Evolutionary conservation across 2,113 vertebrate species (phyloP).

Genomic region (Hyaena hyaena): DNA sequence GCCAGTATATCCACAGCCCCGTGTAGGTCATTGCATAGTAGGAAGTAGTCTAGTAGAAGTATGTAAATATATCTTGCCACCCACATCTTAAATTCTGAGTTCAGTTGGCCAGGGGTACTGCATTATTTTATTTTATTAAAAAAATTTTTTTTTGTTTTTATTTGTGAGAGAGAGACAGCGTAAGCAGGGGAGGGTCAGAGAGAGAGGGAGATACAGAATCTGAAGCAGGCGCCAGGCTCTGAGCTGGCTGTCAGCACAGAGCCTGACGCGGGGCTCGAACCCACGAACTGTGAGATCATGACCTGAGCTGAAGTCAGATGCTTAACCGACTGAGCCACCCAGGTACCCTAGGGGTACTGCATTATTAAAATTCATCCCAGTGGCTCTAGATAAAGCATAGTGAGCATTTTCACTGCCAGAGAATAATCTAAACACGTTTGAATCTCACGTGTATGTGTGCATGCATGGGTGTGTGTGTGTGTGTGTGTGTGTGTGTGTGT

Average conservation of each 20-base stretch:
- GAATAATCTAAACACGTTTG: background rate
- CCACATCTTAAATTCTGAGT: background rate
- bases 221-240: too few species aligned
- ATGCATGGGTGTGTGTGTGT: accelerated
- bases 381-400: background rate
- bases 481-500: background rate
- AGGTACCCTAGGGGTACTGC: background rate
- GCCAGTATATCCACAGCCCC: background rate
- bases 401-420: background rate
- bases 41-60: too few species aligned
- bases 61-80: accelerated
- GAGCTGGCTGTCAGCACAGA: too few species aligned
- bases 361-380: background rate
- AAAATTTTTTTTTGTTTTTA: too few species aligned
- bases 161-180: too few species aligned
- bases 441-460: accelerated
- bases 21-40: accelerated
- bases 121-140: background rate
- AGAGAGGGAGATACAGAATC: too few species aligned
- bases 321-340: too few species aligned
- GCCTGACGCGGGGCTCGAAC: too few species aligned
- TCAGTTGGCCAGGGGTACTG: background rate
- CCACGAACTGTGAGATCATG: too few species aligned
- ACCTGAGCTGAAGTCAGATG: too few species aligned
- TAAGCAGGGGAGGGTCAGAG: too few species aligned